phyloP scores from a whole-genome alignment of 1,140 invertebrate species.

The Eurytemora carolleeae region DNA sequence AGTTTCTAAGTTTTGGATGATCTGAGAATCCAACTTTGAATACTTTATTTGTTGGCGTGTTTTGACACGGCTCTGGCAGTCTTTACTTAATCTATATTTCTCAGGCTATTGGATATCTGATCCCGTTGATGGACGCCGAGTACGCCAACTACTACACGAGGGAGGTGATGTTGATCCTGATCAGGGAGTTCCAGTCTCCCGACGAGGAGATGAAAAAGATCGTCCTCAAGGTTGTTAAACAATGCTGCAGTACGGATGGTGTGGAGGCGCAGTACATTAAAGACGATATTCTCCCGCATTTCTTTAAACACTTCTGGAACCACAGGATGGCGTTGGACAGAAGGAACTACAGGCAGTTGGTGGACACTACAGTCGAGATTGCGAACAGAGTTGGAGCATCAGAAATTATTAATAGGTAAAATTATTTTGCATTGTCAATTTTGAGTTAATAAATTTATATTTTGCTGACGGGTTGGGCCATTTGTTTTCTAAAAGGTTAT shows the following conservation, averaged over 20 bases:
- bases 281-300: constrained; percentile 94
- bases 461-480: too few species aligned
- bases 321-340: constrained; percentile 96
- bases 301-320: constrained; percentile 99
- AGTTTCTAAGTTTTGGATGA: too few species aligned
- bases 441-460: too few species aligned
- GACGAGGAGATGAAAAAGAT: constrained; percentile 99
- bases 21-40: too few species aligned
- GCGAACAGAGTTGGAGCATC: constrained; percentile 97
- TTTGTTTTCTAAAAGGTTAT: too few species aligned
- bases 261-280: constrained; percentile 98
- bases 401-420: constrained; percentile 79
- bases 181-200: constrained; percentile 96
- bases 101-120: constrained; percentile 90
- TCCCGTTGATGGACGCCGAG: constrained; percentile 98
- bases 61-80: too few species aligned
- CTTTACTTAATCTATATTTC: too few species aligned
- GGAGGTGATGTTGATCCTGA: constrained; percentile 98
- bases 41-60: too few species aligned
- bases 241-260: constrained; percentile 98
- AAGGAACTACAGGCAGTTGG: constrained; percentile 80
- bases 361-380: constrained; percentile 98
- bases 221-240: constrained; percentile 98
- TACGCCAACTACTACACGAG: constrained; percentile 98
- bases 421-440: too few species aligned